These are phyloP conservation scores for Dinoponera quadriceps DNA, from an alignment of 1,140 invertebrate genomes.

Conservation along the genomic window DNA sequence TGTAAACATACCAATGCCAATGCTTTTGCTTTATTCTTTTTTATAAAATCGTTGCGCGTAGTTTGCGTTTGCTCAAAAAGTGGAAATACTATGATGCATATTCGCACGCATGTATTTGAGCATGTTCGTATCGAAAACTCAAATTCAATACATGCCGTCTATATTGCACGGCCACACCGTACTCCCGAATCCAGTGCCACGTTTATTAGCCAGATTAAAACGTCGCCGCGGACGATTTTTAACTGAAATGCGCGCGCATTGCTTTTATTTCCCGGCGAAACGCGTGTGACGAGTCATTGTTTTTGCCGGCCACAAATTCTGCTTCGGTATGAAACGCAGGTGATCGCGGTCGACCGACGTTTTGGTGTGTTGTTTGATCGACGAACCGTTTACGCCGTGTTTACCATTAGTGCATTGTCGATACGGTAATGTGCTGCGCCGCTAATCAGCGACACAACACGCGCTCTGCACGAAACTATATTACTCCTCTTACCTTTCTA, in stretches of 20 bases:
- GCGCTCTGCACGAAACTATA: slow-evolving; percentile 26
- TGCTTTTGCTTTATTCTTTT: not conserved
- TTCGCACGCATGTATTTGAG: not conserved
- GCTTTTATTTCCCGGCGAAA: slow-evolving; percentile 7
- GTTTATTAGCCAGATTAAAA: slow-evolving; percentile 33
- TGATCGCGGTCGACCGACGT: slow-evolving; percentile 33
- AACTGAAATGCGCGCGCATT: not conserved
- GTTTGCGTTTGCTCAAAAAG: not conserved
- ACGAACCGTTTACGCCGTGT: slow-evolving; percentile 48
- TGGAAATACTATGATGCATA: not conserved
- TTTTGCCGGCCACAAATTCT: slow-evolving; percentile 34
- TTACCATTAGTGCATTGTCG: slow-evolving; percentile 47
- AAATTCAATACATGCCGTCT: not conserved
- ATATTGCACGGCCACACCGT: not conserved
- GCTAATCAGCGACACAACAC: slow-evolving; percentile 40
- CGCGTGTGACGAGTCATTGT: slow-evolving; percentile 34
- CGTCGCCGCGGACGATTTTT: slow-evolving; percentile 19
- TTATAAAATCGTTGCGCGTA: not conserved
- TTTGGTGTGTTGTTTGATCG: slow-evolving; percentile 55
- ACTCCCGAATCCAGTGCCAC: not conserved
- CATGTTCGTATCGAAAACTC: not conserved
- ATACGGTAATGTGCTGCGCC: slow-evolving; percentile 23
- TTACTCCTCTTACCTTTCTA: slow-evolving; percentile 12
- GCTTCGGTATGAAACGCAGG: slow-evolving; percentile 12
- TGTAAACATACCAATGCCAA: too few relatives aligned